A percentile compares a stretch with the other conserved stretches of the same genome.
phyloP scores from a whole-genome alignment of 2,113 vertebrate genomes.

The Potamarius usumacintae region DNA sequence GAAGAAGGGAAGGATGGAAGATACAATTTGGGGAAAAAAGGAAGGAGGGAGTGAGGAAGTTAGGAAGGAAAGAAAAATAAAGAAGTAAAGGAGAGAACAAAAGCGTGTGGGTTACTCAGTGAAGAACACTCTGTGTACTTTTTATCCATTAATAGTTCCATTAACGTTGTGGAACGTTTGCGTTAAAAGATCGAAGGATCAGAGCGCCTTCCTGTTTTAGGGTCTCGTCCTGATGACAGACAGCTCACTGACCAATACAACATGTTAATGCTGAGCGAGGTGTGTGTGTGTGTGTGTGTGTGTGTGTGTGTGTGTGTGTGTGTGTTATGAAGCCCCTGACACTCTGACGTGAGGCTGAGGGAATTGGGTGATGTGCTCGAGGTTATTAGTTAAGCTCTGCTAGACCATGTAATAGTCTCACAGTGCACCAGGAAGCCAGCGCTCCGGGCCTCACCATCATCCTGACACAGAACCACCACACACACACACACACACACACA shows the following conservation, averaged over 20 bases:
- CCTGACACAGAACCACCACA: slow-evolving; percentile 70
- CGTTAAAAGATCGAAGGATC: too few relatives aligned
- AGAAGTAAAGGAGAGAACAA: too few relatives aligned
- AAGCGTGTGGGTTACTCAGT: neutral
- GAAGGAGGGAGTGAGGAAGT: too few relatives aligned
- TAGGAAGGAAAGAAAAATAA: too few relatives aligned
- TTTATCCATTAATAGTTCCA: neutral
- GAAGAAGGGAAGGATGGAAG: too few relatives aligned
- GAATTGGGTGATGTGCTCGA: slow-evolving; percentile 71
- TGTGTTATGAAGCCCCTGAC: slow-evolving; percentile 58
- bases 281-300: slow-evolving; percentile 11
- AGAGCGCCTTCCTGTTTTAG: neutral
- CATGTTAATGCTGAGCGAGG: slow-evolving; percentile 38
- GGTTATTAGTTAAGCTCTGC: slow-evolving; percentile 79
- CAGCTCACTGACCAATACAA: slow-evolving; percentile 55
- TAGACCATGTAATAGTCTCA: slow-evolving; percentile 80
- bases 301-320: slow-evolving; percentile 34
- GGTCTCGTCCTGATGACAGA: neutral
- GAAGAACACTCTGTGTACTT: neutral
- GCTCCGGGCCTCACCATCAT: slow-evolving; percentile 67
- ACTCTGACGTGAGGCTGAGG: slow-evolving; percentile 69
- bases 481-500: slow-evolving; percentile 43
- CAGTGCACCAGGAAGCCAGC: slow-evolving; percentile 71
- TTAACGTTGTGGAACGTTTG: neutral
- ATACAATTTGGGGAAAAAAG: neutral